Conservation (phyloP, 2,888 invertebrate genomes). For the Ornithoptera alexandrae region DNA sequence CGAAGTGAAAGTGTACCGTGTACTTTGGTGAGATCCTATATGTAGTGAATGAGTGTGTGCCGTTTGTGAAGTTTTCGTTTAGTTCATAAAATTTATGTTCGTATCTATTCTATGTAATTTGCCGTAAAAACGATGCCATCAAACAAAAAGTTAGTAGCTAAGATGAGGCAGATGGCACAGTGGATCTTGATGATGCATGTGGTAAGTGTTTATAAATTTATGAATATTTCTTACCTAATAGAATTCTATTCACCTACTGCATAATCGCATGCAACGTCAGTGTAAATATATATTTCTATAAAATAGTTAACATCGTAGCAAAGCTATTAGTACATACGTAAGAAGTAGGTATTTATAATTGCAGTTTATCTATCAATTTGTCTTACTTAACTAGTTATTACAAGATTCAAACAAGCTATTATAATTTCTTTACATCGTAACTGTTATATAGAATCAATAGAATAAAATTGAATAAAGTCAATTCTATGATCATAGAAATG, state of each 20-base stretch:
- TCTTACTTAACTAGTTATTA: neutral
- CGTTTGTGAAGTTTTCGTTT: constrained; percentile 71
- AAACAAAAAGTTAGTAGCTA: constrained; percentile 71
- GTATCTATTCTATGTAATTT: constrained; percentile 67
- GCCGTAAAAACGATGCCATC: constrained; percentile 65
- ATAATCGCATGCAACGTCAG: neutral
- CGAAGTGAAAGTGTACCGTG: constrained; percentile 69
- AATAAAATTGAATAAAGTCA: constrained; percentile 35
- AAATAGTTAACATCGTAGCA: neutral
- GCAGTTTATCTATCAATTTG: neutral
- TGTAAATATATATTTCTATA: neutral
- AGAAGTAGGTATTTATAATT: neutral
- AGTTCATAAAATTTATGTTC: constrained; percentile 62
- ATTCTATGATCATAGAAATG: constrained; percentile 54
- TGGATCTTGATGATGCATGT: constrained; percentile 75
- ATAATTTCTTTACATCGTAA: neutral
- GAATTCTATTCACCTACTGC: neutral
- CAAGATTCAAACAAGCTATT: neutral
- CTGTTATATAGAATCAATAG: neutral
- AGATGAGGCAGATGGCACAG: constrained; percentile 71
- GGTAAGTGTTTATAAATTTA: constrained; percentile 53
- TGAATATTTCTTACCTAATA: neutral
- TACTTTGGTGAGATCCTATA: constrained; percentile 40
- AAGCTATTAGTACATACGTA: neutral
- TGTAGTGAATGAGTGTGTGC: constrained; percentile 69